A percentile compares a stretch with the other conserved stretches of the same genome.
These are phyloP conservation scores for Ceriagrion tenellum DNA, from an alignment of 2,888 invertebrate genomes.

Conservation along the genomic window DNA sequence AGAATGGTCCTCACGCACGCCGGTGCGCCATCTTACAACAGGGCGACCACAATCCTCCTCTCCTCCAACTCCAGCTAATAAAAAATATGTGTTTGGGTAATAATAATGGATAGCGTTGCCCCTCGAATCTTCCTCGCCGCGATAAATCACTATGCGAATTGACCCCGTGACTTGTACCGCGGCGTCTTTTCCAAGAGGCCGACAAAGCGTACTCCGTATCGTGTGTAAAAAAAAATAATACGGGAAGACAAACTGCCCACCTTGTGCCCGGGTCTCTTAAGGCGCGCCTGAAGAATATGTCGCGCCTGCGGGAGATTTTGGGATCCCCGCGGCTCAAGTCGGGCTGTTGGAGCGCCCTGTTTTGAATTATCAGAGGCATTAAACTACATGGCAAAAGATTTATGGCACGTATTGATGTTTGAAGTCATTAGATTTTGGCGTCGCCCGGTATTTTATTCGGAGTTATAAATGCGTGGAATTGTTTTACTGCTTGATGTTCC, in stretches of 20 bases:
- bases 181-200: conserved; percentile 14
- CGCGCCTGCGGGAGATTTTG: conserved; percentile 32
- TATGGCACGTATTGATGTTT: conserved; percentile 36
- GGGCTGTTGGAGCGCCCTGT: conserved; percentile 15
- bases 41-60: not conserved
- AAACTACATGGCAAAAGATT: conserved; percentile 24
- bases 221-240: not conserved
- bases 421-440: conserved; percentile 32
- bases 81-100: not conserved
- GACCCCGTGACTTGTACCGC: conserved; percentile 30
- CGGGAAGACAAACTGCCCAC: conserved; percentile 1
- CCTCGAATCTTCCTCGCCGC: not conserved
- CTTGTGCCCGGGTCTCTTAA: not conserved
- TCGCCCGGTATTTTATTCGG: not conserved
- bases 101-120: not conserved
- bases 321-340: not conserved
- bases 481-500: not conserved
- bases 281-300: conserved; percentile 22
- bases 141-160: conserved; percentile 19
- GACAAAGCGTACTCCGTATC: not conserved
- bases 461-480: not conserved
- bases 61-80: not conserved
- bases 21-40: not conserved
- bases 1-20: not conserved
- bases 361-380: conserved; percentile 22